Evolutionary conservation across 2,797 vertebrate genomes (phyloP).

Genomic region (Dromococcyx pavoninus): DNA sequence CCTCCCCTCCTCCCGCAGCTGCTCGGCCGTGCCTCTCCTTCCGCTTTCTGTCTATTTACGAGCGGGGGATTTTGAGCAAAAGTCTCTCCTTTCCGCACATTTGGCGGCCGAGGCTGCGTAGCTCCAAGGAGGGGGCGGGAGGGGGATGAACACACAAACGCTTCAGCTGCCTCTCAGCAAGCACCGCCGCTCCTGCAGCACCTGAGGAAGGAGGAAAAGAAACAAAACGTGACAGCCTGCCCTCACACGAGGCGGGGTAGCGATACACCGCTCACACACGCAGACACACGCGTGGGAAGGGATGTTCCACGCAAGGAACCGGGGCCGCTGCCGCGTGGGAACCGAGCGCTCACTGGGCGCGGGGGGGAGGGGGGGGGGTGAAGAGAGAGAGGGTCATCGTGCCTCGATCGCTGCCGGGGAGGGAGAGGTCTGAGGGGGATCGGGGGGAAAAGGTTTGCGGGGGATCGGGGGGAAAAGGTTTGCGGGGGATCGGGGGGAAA

Average conservation of each 20-base stretch:
- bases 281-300: not conserved
- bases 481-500: too few species aligned
- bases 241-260: not conserved
- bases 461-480: too few species aligned
- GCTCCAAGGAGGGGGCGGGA: not conserved
- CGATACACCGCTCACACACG: not conserved
- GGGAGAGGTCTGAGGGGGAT: not conserved
- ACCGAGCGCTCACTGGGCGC: not conserved
- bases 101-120: conserved; percentile 10
- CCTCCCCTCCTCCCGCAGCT: conserved; percentile 50
- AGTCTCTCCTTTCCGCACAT: conserved; percentile 30
- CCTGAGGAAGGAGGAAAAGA: conserved; percentile 55
- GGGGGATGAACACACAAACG: not conserved
- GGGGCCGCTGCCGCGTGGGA: not conserved
- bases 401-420: not conserved
- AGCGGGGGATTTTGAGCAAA: conserved; percentile 2
- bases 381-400: not conserved
- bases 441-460: too few species aligned
- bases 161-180: not conserved
- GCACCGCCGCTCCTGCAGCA: conserved; percentile 36
- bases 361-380: too few species aligned
- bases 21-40: conserved; percentile 60
- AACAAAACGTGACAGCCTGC: conserved; percentile 14
- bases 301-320: not conserved
- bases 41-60: conserved; percentile 62